Base-by-base conservation (phyloP, 1,140 invertebrate species). In the Anagrus nilaparvatae region DNA sequence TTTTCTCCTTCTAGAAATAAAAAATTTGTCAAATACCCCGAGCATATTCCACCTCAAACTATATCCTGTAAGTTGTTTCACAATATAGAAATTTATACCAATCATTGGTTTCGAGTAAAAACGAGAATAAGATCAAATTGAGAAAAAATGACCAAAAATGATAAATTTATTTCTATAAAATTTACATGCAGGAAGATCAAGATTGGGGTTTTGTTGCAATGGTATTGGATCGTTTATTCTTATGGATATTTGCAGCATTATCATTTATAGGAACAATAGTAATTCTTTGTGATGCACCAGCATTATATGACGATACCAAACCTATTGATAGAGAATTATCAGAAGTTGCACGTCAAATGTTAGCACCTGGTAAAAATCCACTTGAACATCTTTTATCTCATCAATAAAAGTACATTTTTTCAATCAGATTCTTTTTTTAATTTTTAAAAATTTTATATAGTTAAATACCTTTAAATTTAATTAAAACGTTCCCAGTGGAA, bases 141-240 rank as follows among this genome's bases (percentile, higher is more conserved):
- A 3, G 3, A 23, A 5, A 36, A 1, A 14, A 24, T 16, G 25
- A 14, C 4, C 17, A 5, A 24, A 4, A 25, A 32, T 44, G 36
- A 44, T 47, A 32, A 32, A 45, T 44, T 44, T 36, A 32, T 27
- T 41, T 23, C 23, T 4, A 16, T 29, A 30, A 13, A 13, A 40
- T 37, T 20, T 12, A 21, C 19, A 7, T 21, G 23, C 65, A 94
- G 89, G 87, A 93, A 63, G 89, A 94, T 70, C 87, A 93, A 74
- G 96, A 98, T 61, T 99, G 96, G 96, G 94, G 93, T 36, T 99
- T 97, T 63, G 93, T 98, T 4, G 95, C 96, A 13, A 98, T 98
- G 92, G 95, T 99, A 1, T 74, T 99, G 44, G 96, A 99, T 64
- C 77, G 96, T 16, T 72, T 99, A 2, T 96, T 99, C 60, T 77